Base-by-base conservation (phyloP, 2,888 invertebrate species). In the Synanthedon andrenaeformis region DNA sequence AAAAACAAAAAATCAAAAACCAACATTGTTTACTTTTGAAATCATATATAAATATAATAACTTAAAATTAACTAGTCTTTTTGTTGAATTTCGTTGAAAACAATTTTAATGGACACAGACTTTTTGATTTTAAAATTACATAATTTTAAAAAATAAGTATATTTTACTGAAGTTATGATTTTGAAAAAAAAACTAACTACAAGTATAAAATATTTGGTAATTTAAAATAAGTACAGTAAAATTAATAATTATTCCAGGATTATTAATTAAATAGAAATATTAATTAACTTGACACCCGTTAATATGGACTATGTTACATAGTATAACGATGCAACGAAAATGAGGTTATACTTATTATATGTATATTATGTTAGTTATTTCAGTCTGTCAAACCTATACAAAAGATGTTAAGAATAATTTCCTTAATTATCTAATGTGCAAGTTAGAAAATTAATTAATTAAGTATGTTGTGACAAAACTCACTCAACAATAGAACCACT, bases 21-120 rank as follows among this genome's bases (percentile, higher is more conserved):
- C 77, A 80, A 72, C 65, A 61, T 63, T n/a, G 45, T 81, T 82
- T 81, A 81, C 80, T 84, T 45, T 6, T 35, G 35, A 10, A 35
- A 69, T 68, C 56, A 69, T 78, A 23, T 23, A 76, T 76, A 77
- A 78, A 79, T 74, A 23, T 1, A 23, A 73, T 13, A 45, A 45
- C 45, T 45, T 45, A 45, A 45, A 45, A n/a, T 10, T 35, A n/a
- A 45, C 45, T 45, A 45, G 13, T 45, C 45, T 13, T 45, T 57
- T 65, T 58, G 56, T 57, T 61, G 62, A 53, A 55, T 51, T 52
- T 55, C 52, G 54, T 53, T 53, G 50, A 52, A 54, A 42, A 52
- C 41, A 49, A 49, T 52, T 54, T 41, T 35, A 35, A 35, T 35
- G 35, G 35, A 35, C 5, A 35, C 35, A 35, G 10, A 35, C 35